A percentile compares a stretch with the other conserved stretches of the same genome.
These are phyloP conservation scores for Melanotus villosus DNA, from an alignment of 2,888 invertebrate genomes.

Conservation along the genomic window DNA sequence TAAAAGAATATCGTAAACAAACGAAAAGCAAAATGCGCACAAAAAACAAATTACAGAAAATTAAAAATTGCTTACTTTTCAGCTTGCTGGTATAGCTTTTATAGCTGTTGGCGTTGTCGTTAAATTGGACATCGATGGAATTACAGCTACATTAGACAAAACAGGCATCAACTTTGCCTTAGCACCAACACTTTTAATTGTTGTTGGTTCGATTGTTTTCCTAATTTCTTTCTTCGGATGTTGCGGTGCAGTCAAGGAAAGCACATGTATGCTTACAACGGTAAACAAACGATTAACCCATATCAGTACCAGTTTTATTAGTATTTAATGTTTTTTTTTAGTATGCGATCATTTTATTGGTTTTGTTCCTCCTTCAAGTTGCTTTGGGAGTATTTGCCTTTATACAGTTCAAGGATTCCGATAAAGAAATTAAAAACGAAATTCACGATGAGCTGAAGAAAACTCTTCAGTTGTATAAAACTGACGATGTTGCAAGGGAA, in stretches of 20 bases:
- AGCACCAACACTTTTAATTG: constrained; percentile 69
- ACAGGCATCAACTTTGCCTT: constrained; percentile 26
- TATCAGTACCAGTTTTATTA: too few species aligned
- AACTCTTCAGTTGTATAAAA: constrained; percentile 68
- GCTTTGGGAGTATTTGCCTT: constrained; percentile 79
- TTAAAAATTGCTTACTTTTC: too few species aligned
- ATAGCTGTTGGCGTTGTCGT: constrained; percentile 78
- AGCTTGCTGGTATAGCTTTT: constrained; percentile 81
- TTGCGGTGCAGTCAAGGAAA: constrained; percentile 68
- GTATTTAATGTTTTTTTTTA: constrained; percentile 64
- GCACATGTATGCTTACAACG: constrained; percentile 66
- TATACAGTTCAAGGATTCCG: constrained; percentile 73
- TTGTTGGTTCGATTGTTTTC: constrained; percentile 77
- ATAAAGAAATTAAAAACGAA: constrained; percentile 50
- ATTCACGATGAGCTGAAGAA: constrained; percentile 58
- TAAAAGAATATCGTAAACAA: too few species aligned
- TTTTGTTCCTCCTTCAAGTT: constrained; percentile 82
- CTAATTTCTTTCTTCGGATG: constrained; percentile 68
- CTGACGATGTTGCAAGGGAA: constrained; percentile 68
- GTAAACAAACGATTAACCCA: constrained; percentile 53
- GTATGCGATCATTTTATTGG: constrained; percentile 81
- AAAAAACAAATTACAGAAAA: too few species aligned
- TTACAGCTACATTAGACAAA: constrained; percentile 40
- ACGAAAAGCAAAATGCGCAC: too few species aligned
- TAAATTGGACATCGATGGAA: constrained; percentile 72